phyloP scores from a whole-genome alignment of 2,888 invertebrate genomes.

The Diarsia brunnea region DNA sequence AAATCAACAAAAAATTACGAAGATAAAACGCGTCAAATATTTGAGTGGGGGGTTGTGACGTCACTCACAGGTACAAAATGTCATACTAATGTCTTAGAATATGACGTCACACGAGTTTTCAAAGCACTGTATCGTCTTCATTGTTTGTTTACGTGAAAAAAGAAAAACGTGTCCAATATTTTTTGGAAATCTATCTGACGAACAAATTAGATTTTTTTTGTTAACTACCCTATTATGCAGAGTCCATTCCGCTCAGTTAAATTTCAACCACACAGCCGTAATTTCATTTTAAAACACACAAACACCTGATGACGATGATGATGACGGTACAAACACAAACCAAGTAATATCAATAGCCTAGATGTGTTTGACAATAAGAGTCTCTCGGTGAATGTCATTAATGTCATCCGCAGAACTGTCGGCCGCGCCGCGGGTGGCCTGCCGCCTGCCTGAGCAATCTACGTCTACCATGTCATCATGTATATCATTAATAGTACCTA shows the following conservation, averaged over 20 bases:
- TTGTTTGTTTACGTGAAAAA: too few species aligned
- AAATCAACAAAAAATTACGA: too few species aligned
- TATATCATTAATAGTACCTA: conserved; percentile 55
- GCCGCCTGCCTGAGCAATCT: conserved; percentile 50
- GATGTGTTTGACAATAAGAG: conserved; percentile 71
- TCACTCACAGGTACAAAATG: too few species aligned
- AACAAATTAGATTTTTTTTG: too few species aligned
- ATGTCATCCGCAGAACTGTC: conserved; percentile 77
- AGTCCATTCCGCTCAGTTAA: conserved; percentile 3
- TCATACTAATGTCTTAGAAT: too few species aligned
- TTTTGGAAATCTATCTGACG: too few species aligned
- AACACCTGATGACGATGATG: conserved; percentile 37
- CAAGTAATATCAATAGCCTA: conserved; percentile 53
- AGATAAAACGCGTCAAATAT: too few species aligned
- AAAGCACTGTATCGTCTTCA: too few species aligned
- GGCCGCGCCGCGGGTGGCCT: conserved; percentile 61
- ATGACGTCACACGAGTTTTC: too few species aligned
- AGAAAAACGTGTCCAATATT: too few species aligned
- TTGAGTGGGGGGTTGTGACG: too few species aligned
- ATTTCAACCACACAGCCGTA: conserved; percentile 12
- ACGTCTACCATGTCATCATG: conserved; percentile 41
- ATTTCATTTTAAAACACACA: conserved; percentile 34
- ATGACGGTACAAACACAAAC: conserved; percentile 34
- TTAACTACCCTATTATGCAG: too few species aligned
- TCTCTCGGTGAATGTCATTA: conserved; percentile 78